Percentiles rank a stretch among this genome's conserved stretches.
These are phyloP conservation scores for Ischnus inquisitorius DNA, from an alignment of 2,888 invertebrate genomes.

Conservation along the genomic window DNA sequence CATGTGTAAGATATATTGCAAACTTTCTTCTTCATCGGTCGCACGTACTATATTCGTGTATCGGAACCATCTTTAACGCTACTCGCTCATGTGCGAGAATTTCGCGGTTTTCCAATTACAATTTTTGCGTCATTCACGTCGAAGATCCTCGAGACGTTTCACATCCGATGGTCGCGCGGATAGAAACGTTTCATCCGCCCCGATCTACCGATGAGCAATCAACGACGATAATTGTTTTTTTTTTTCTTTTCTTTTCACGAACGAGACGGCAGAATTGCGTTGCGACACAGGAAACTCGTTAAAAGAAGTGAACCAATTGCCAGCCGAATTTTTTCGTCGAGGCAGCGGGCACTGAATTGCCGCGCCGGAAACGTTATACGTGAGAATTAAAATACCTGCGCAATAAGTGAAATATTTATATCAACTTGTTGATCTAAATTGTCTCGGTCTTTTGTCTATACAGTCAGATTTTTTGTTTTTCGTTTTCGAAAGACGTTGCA, in stretches of 20 bases:
- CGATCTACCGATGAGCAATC: background rate
- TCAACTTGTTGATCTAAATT: constrained; percentile 50
- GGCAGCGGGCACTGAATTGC: constrained; percentile 7
- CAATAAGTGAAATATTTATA: constrained; percentile 48
- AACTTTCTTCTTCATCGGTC: constrained; percentile 62
- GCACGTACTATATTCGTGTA: constrained; percentile 24
- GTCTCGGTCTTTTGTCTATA: constrained; percentile 2
- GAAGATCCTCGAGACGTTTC: background rate
- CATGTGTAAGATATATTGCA: constrained; percentile 33
- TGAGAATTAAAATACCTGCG: constrained; percentile 49
- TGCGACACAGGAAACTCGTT: constrained; percentile 7
- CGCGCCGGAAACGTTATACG: constrained; percentile 53
- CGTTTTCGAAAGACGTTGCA: background rate
- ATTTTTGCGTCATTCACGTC: background rate
- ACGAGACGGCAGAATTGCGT: background rate
- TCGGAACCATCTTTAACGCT: background rate
- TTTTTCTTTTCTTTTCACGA: background rate
- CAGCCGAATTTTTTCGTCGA: background rate
- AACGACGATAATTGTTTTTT: background rate
- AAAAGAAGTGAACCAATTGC: constrained; percentile 12
- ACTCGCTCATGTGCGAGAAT: background rate
- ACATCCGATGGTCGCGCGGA: background rate
- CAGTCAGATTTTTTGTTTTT: background rate
- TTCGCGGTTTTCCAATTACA: background rate
- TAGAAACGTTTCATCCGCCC: background rate